Percentiles rank a stretch among this genome's conserved stretches.
These are phyloP conservation scores for Hylia prasina DNA, from an alignment of 2,113 vertebrate genomes.

Conservation along the genomic window DNA sequence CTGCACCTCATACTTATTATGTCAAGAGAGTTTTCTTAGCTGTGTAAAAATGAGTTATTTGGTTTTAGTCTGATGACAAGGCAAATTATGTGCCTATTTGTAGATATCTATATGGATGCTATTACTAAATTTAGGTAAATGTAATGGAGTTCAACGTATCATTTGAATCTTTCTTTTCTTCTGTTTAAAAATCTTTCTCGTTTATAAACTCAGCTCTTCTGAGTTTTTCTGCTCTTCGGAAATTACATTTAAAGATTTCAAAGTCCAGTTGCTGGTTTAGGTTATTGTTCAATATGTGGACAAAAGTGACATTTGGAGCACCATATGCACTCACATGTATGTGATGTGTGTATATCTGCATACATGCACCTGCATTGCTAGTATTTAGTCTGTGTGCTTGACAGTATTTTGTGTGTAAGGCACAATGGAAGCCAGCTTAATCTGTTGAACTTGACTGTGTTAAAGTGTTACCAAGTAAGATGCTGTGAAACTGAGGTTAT, in stretches of 20 bases:
- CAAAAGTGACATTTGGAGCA: background rate
- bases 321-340: rapidly evolving
- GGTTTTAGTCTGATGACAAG: background rate
- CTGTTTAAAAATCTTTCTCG: background rate
- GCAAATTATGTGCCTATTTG: background rate
- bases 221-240: background rate
- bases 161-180: background rate
- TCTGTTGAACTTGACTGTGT: background rate
- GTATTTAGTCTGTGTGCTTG: background rate
- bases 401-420: background rate
- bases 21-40: background rate
- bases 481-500: background rate
- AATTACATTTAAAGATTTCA: background rate
- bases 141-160: background rate
- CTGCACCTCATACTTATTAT: background rate
- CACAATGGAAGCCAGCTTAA: background rate
- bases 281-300: background rate
- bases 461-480: background rate
- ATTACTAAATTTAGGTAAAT: background rate
- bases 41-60: background rate
- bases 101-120: background rate
- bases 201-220: background rate
- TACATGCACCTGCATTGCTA: background rate
- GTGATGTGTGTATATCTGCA: background rate
- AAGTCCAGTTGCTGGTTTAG: background rate